Base-by-base conservation (phyloP, 1,140 invertebrate species). In the Matsumurasca onukii region DNA sequence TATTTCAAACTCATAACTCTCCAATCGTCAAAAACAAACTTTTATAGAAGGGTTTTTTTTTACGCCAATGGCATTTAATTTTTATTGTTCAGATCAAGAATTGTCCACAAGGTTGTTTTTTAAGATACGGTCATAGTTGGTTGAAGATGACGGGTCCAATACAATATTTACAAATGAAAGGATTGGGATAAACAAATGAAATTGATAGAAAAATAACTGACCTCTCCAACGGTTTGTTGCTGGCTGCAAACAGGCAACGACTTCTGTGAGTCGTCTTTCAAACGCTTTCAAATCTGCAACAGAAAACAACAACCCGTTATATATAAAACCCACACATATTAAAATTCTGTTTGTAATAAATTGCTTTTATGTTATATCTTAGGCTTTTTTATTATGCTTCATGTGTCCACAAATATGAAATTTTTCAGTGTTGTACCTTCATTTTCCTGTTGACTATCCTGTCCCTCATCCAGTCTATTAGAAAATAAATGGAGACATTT, bases 251-350 rank as follows among this genome's bases (percentile, higher is more conserved):
- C 93, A 94, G 72, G 90, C 88, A 78, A 98, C 95, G n/a, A 98
- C 94, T 86, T 98, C 97, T 5, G 95, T 98, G 1, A 98, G 81
- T 66, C 97, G 85, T 69, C 95, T 86, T 79, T 98, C 97, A 82
- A 98, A 98, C 31, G 96, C 95, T 82, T 98, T 98, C 71, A 98
- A 83, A 87, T 98, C 96, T 97, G 81, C 76, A 89, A n/a, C n/a
- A 88, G 75, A 78, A 77, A 79, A 79, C 73, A 20, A 64, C 59
- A 70, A 17, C 17, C 48, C 66, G 45, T 20, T 74, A 64, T 27
- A n/a, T n/a, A n/a, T n/a, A n/a, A n/a, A n/a, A n/a, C n/a, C n/a
- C n/a, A n/a, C n/a, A n/a, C n/a, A n/a, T n/a, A n/a, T n/a, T n/a
- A n/a, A n/a, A n/a, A n/a, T n/a, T n/a, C n/a, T n/a, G n/a, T n/a